Base-by-base conservation (phyloP, 2,797 vertebrate genomes). In the Acanthis flammea region DNA sequence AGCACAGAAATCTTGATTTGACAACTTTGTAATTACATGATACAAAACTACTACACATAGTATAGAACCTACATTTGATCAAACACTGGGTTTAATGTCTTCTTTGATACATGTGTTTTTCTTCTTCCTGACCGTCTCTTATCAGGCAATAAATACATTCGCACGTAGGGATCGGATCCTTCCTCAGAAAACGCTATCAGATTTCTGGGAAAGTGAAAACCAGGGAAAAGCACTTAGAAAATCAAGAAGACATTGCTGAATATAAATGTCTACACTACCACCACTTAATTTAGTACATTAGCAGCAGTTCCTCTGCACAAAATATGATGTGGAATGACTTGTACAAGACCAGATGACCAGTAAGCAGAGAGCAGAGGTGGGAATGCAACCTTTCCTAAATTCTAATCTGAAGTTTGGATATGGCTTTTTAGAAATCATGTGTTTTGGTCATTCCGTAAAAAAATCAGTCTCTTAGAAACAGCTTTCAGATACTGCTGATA, bases 71-170 rank as follows among this genome's bases (percentile, higher is more conserved):
- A 99, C 99, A 98, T 99, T 95, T 99, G 98, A 94, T 99, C 99
- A 47, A 98, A 99, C 48, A 98, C 91, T 0, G 99, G 99, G 96
- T 99, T 99, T 50, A 99, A 97, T 1, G 96, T 99, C 97, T 98
- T 99, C 98, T 99, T 99, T 5, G 97, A 90, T 3, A 99, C 99
- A 15, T 98, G 98, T 47, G 99, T 99, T 99, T 99, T 99, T 98
- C 99, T 98, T 94, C 99, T 97, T 77, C 99, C 99, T 0, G 99
- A 99, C 66, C 99, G 97, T 50, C 99, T 98, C 95, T 99, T 99
- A 97, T 99, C 99, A 45, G 99, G 99, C 35, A 99, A 97, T 96
- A 99, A 98, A 97, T 99, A 99, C 97, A 99, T 95, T 72, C 99
- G 98, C 57, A 99, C 99, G 3, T 99, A 99, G 0, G 99, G 99